These are phyloP conservation scores for Rhamphomyia laevipes DNA, from an alignment of 2,888 invertebrate species.

Conservation along the genomic window DNA sequence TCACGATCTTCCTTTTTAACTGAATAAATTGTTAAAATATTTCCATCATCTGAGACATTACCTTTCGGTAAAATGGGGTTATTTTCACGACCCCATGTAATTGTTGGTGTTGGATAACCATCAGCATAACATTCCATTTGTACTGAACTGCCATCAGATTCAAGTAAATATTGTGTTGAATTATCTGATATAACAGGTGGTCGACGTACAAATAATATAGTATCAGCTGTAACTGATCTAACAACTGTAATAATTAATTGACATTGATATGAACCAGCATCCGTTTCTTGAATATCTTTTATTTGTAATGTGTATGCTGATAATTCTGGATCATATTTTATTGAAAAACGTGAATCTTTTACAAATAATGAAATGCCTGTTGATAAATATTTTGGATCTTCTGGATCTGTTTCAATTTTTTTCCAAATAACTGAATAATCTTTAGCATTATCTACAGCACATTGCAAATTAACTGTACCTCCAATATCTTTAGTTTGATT, in stretches of 20 bases:
- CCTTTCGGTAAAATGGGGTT: conserved; percentile 82
- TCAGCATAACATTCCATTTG: conserved; percentile 80
- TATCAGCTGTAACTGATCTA: conserved; percentile 71
- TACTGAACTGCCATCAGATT: conserved; percentile 43
- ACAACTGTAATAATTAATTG: conserved; percentile 74
- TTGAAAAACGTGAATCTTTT: conserved; percentile 70
- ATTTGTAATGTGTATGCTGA: conserved; percentile 75
- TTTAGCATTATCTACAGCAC: conserved; percentile 79
- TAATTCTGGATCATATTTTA: conserved; percentile 65
- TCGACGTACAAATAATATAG: conserved; percentile 72
- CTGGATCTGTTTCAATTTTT: conserved; percentile 51
- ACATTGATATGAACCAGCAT: conserved; percentile 79
- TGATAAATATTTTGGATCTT: conserved; percentile 70
- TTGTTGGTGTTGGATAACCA: conserved; percentile 72
- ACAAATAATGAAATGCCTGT: conserved; percentile 71
- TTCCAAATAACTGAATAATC: conserved; percentile 81
- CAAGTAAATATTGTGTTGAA: conserved; percentile 62
- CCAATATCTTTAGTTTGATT: conserved; percentile 88
- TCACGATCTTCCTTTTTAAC: conserved; percentile 75
- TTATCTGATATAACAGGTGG: conserved; percentile 89
- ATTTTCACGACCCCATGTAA: conserved; percentile 86
- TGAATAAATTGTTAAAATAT: conserved; percentile 54
- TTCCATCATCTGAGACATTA: conserved; percentile 46
- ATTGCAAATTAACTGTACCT: conserved; percentile 73
- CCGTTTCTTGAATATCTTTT: conserved; percentile 88